Evolutionary conservation across 1,140 invertebrate species (phyloP), one percentile per base, ranked within the genome.

Genomic region (Mercenaria mercenaria): DNA sequence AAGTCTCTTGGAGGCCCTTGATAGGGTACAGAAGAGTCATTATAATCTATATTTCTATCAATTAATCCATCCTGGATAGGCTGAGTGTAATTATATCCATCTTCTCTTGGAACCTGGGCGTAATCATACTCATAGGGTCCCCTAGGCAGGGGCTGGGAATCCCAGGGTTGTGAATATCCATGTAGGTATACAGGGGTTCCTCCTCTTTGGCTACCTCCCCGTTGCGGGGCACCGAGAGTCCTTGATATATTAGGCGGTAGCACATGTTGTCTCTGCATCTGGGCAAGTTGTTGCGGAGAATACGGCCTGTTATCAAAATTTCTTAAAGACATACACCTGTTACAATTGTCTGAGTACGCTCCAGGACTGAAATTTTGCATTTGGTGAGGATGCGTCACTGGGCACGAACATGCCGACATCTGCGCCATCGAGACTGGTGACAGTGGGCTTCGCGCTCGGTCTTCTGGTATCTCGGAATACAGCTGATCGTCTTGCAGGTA

Each of bases 341-440:
- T 83, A 77, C 88, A 89, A 39, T 77, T 77, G n/a, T 76, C 86
- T 23, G 61, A 52, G 23, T 88, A 88, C n/a, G 34, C 59, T 20
- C 34, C 59, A 1, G 39, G 20, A 26, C 61, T 67, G 32, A 50
- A 56, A 26, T 67, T 50, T 50, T 50, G 61, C 18, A 92, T 56
- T 92, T 92, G 23, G 81, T 52, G 64, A 32, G 61, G 64, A 77
- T 93, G 92, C 0, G 92, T 88, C n/a, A 92, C 89, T 11, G 92
- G 93, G 81, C 93, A 94, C 18, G 92, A 93, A 79, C 93, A 94
- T 10, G 93, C 90, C 0, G 93, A 93, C 13, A 93, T 92, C 83
- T 94, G 85, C 13, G 72, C 72, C 56, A 82, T 91, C 41, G 92
- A 93, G 56, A 93, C 92, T 0, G 93, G 93, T 23, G 93, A 94